Percentiles rank a stretch among this genome's conserved stretches.
phyloP scores from a whole-genome alignment of 2,797 vertebrate species.

The Sebastes trivittatus region DNA sequence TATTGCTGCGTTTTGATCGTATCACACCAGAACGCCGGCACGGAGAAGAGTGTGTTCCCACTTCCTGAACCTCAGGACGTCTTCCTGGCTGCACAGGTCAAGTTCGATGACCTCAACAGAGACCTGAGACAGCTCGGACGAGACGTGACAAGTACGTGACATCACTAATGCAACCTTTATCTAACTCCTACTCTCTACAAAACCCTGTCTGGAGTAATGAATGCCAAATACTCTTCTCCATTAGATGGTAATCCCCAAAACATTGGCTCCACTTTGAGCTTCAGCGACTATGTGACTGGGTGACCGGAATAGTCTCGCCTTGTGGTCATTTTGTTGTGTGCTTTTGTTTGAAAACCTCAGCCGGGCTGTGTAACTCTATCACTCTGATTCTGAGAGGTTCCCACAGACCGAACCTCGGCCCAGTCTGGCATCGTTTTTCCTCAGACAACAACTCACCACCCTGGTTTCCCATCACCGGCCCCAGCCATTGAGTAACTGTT shows the following conservation, averaged over 20 bases:
- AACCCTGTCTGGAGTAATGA: neutral
- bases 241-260: conserved; percentile 23
- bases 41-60: conserved; percentile 91
- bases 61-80: conserved; percentile 94
- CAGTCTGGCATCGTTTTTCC: conserved; percentile 66
- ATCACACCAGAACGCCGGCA: conserved; percentile 87
- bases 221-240: neutral
- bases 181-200: neutral
- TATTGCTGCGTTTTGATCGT: conserved; percentile 5
- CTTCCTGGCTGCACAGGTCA: conserved; percentile 94
- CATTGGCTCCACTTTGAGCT: conserved; percentile 11
- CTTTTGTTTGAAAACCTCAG: conserved; percentile 62
- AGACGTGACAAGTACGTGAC: conserved; percentile 89
- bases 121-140: conserved; percentile 89
- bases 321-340: conserved; percentile 74
- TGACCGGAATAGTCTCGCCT: conserved; percentile 47
- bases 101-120: conserved; percentile 92
- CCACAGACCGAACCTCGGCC: conserved; percentile 60
- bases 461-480: conserved; percentile 63
- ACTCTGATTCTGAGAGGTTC: conserved; percentile 59
- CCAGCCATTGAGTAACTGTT: conserved; percentile 68
- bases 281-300: conserved; percentile 28
- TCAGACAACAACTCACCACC: conserved; percentile 51
- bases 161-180: neutral
- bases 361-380: conserved; percentile 68